These are phyloP conservation scores for Parapsyche elsis DNA, from an alignment of 1,140 invertebrate species.

Conservation along the genomic window DNA sequence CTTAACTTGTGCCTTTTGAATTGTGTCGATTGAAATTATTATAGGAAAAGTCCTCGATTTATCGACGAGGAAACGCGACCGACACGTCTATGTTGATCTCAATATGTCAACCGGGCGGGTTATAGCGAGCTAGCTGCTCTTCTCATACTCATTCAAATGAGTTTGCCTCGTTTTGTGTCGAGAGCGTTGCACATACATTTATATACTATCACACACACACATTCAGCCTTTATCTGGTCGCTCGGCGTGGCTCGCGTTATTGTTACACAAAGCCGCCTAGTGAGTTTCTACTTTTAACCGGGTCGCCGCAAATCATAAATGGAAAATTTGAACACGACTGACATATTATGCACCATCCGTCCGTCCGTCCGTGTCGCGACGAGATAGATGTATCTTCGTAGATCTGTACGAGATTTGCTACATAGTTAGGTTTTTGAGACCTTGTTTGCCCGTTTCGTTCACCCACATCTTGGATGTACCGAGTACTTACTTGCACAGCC, in stretches of 20 bases:
- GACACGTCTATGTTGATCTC: slow-evolving; percentile 9
- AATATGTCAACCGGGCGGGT: slow-evolving; percentile 20
- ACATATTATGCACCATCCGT: not conserved
- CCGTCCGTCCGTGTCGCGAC: not conserved
- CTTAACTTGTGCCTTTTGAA: too few species aligned
- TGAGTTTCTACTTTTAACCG: slow-evolving; percentile 51
- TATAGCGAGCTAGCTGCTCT: not conserved
- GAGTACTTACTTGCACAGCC: too few species aligned
- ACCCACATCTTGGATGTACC: too few species aligned
- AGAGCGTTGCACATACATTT: not conserved
- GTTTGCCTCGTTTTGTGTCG: slow-evolving; percentile 26
- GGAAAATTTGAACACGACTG: slow-evolving; percentile 43
- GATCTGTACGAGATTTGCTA: not conserved
- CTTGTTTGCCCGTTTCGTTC: too few species aligned
- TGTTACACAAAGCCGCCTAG: slow-evolving; percentile 40
- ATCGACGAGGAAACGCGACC: not conserved
- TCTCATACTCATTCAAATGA: slow-evolving; percentile 30
- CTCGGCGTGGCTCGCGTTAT: slow-evolving; percentile 34
- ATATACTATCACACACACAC: not conserved
- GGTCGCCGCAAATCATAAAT: slow-evolving; percentile 50
- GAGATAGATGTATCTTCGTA: not conserved
- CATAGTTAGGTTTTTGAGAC: too few species aligned
- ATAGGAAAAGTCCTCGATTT: not conserved
- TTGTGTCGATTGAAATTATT: too few species aligned
- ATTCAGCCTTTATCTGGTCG: slow-evolving; percentile 27